Conservation (phyloP, 2,797 vertebrate genomes). For the Eutrigla gurnardus region DNA sequence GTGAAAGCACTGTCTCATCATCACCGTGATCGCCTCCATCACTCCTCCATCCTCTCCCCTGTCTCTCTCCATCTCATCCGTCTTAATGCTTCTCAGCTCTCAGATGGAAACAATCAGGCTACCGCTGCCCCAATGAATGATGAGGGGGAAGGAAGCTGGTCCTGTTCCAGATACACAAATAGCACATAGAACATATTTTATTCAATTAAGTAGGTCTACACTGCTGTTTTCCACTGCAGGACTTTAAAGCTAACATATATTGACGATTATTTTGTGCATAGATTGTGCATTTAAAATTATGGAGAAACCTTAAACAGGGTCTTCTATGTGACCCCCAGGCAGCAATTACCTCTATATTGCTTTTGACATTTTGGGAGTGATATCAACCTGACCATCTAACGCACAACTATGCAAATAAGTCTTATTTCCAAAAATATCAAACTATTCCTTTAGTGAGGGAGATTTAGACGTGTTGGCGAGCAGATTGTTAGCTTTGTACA, state of each 20-base stretch:
- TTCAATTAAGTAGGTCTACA: background rate
- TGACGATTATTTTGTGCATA: background rate
- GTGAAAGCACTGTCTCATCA: background rate
- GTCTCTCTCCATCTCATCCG: conserved; percentile 18
- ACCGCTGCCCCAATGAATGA: conserved; percentile 41
- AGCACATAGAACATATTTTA: background rate
- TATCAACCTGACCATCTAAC: background rate
- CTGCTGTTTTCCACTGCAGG: background rate
- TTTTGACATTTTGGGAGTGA: background rate
- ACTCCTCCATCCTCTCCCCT: background rate
- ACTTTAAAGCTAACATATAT: background rate
- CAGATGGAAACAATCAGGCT: conserved; percentile 73
- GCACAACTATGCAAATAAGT: background rate
- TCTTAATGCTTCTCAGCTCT: conserved; percentile 42
- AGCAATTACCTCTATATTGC: background rate
- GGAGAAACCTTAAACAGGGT: background rate
- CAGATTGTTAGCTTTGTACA: background rate
- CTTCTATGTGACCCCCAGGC: background rate
- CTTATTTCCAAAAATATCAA: background rate
- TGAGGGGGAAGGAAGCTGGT: conserved; percentile 21
- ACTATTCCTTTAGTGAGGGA: background rate
- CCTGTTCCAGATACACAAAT: conserved; percentile 29
- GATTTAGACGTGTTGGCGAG: background rate
- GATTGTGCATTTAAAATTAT: background rate
- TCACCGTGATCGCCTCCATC: conserved; percentile 27